Percentiles rank a stretch among this genome's conserved stretches.
These are phyloP conservation scores for Bubalus kerabau DNA, from an alignment of 2,113 vertebrate genomes.

Conservation along the genomic window DNA sequence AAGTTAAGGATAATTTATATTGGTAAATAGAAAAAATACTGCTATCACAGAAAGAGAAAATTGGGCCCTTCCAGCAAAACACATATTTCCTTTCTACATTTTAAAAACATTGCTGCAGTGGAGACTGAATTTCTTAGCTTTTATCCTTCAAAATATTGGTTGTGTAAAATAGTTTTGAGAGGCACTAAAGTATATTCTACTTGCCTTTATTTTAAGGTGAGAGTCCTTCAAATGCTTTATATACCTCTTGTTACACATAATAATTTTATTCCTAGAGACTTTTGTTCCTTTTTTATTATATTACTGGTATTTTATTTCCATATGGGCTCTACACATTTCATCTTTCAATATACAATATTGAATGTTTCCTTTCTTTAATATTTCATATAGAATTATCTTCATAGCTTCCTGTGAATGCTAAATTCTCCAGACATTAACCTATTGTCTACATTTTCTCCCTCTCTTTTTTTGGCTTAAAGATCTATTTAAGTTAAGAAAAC, in stretches of 20 bases:
- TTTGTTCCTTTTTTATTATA: neutral
- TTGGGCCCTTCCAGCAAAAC: neutral
- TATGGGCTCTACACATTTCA: neutral
- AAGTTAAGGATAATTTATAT: neutral
- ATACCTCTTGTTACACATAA: neutral
- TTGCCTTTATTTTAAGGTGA: neutral
- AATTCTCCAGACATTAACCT: neutral
- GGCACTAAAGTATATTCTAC: neutral
- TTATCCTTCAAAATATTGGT: neutral
- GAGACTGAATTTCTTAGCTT: neutral
- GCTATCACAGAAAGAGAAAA: neutral
- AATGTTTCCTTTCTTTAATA: neutral
- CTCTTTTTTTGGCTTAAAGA: neutral
- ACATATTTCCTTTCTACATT: neutral
- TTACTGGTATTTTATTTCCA: neutral
- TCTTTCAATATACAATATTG: neutral
- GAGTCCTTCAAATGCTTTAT: neutral
- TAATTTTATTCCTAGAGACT: neutral
- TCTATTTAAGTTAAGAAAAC: neutral
- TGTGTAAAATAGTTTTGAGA: neutral
- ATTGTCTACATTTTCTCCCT: neutral
- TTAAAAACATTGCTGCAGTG: neutral
- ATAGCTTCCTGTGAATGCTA: neutral
- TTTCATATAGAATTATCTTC: neutral
- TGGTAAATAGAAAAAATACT: slow-evolving; percentile 12